Evolutionary conservation across 2,888 invertebrate species (phyloP).

Genomic region (Pristionchus maxplancki): DNA sequence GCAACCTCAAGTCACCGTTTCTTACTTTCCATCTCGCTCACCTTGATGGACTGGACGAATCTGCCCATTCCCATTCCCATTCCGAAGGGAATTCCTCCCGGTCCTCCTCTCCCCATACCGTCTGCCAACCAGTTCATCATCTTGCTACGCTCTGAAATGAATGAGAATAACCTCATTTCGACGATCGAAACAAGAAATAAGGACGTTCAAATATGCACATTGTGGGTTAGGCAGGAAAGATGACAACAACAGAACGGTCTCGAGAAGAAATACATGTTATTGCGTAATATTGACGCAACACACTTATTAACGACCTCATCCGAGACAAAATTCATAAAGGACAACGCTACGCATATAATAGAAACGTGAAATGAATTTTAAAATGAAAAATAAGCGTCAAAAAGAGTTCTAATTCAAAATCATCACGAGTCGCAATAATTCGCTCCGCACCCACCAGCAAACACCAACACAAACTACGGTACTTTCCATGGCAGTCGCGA

Average conservation of each 20-base stretch:
- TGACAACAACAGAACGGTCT: not conserved
- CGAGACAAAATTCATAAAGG: not conserved
- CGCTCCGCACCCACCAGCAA: not conserved
- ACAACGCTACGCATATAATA: not conserved
- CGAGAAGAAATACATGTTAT: not conserved
- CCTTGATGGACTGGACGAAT: slow-evolving; percentile 39
- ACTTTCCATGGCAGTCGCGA: not conserved
- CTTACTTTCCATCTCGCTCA: not conserved
- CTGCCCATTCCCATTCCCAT: slow-evolving; percentile 49
- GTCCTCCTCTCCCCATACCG: not conserved
- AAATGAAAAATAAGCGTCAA: not conserved
- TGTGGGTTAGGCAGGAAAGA: too few relatives aligned
- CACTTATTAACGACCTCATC: not conserved
- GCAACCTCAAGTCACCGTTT: not conserved
- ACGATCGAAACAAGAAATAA: not conserved
- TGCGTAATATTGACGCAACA: not conserved
- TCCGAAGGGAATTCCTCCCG: slow-evolving; percentile 29
- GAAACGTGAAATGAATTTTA: not conserved
- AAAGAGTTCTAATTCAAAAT: slow-evolving; percentile 4
- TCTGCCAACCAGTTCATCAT: slow-evolving; percentile 49
- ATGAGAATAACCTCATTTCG: not conserved
- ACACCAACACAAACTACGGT: not conserved
- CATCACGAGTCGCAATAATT: not conserved
- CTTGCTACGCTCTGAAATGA: not conserved
- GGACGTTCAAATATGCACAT: too few relatives aligned